A percentile compares a stretch with the other conserved stretches of the same genome.
phyloP scores from a whole-genome alignment of 2,797 vertebrate genomes.

The Notoglanidium macrostoma region DNA sequence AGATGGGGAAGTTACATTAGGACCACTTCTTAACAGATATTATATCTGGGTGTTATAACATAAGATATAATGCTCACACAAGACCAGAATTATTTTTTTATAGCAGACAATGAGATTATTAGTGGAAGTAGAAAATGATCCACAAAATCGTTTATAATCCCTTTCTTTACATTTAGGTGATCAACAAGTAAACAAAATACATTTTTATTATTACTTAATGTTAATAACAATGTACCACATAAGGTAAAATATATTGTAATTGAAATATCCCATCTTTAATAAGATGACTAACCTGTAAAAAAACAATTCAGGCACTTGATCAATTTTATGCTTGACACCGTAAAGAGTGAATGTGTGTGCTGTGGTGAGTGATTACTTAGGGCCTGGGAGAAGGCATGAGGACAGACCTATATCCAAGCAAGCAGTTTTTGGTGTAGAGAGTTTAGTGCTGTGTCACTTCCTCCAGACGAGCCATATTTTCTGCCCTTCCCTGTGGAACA shows the following conservation, averaged over 20 bases:
- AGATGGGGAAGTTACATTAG: not conserved
- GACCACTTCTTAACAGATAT: not conserved
- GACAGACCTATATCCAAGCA: constrained; percentile 26
- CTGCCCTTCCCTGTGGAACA: constrained; percentile 31
- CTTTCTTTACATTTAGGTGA: not conserved
- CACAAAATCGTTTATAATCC: not conserved
- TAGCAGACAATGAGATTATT: not conserved
- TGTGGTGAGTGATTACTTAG: not conserved
- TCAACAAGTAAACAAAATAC: not conserved
- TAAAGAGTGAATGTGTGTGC: constrained; percentile 26
- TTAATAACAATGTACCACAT: not conserved
- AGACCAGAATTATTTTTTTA: not conserved
- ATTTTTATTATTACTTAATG: not conserved
- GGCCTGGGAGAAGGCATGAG: constrained; percentile 6
- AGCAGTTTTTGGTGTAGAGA: constrained; percentile 19
- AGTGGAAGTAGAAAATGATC: not conserved
- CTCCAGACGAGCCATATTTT: constrained; percentile 29
- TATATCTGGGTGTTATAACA: not conserved
- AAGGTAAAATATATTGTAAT: not conserved
- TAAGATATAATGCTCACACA: not conserved
- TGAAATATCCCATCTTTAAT: not conserved
- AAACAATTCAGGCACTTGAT: not conserved
- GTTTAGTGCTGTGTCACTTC: constrained; percentile 35
- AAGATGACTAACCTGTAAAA: not conserved
- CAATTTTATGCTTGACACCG: not conserved